A percentile compares a stretch with the other conserved stretches of the same genome.
Evolutionary conservation across 2,888 invertebrate genomes (phyloP).

Genomic region (Rhagonycha fulva): DNA sequence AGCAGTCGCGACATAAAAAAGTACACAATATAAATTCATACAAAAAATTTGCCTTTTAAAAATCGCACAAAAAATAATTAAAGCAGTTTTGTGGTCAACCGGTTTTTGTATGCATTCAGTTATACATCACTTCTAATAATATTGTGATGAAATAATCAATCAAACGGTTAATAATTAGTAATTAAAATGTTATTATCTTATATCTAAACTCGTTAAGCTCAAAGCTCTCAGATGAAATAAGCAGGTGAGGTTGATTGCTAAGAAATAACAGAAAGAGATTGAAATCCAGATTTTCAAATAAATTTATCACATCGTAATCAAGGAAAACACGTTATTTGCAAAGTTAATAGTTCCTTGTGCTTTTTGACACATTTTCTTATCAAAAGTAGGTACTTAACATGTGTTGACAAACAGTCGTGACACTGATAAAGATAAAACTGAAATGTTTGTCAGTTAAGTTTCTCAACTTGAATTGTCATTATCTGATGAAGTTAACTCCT

Average conservation of each 20-base stretch:
- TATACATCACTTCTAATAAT: neutral
- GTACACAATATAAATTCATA: neutral
- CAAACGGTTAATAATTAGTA: neutral
- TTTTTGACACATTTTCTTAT: slow-evolving; percentile 10
- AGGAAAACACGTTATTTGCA: neutral
- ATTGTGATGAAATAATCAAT: neutral
- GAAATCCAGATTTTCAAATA: neutral
- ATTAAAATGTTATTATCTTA: neutral
- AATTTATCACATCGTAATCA: neutral
- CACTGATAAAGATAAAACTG: slow-evolving; percentile 15
- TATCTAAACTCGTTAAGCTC: neutral
- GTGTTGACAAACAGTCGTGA: slow-evolving; percentile 9
- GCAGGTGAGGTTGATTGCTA: neutral
- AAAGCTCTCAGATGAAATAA: neutral
- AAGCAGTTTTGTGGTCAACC: neutral
- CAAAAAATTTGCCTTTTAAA: neutral
- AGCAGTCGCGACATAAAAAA: neutral
- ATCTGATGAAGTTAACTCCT: slow-evolving; percentile 10
- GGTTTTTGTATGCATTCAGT: neutral
- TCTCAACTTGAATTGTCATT: slow-evolving; percentile 13
- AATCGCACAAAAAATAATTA: neutral
- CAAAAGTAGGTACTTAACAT: neutral
- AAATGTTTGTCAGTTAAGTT: slow-evolving; percentile 18
- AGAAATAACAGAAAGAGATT: neutral
- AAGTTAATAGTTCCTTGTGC: neutral